Percentiles rank a stretch among this genome's conserved stretches.
phyloP scores from a whole-genome alignment of 1,140 invertebrate genomes.

The Sitodiplosis mosellana region DNA sequence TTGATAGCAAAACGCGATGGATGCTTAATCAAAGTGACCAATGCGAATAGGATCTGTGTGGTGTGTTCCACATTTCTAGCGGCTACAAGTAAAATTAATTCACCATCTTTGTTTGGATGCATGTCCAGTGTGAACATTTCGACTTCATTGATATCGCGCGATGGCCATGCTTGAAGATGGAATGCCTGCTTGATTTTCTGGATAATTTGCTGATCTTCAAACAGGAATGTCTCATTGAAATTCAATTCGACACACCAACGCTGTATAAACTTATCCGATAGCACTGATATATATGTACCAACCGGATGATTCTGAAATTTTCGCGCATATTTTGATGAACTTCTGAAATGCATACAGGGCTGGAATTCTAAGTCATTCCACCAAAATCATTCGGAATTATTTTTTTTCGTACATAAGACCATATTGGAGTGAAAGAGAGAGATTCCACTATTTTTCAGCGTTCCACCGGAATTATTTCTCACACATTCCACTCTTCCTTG shows the following conservation, averaged over 20 bases:
- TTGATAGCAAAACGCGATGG: constrained; percentile 7
- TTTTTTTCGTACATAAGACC: too few relatives aligned
- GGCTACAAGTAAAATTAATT: constrained; percentile 52
- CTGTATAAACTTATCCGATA: constrained; percentile 19
- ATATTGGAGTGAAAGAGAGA: too few relatives aligned
- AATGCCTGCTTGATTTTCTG: constrained; percentile 19
- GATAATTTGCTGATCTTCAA: constrained; percentile 18
- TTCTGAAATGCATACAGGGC: constrained; percentile 6
- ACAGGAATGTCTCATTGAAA: constrained; percentile 18
- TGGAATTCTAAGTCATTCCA: too few relatives aligned
- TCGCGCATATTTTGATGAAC: constrained; percentile 17
- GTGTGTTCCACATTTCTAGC: constrained; percentile 43
- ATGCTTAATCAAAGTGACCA: constrained; percentile 31
- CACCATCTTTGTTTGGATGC: constrained; percentile 37
- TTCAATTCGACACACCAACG: constrained; percentile 18
- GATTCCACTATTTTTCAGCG: too few relatives aligned
- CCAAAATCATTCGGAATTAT: too few relatives aligned
- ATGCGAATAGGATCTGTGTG: constrained; percentile 44
- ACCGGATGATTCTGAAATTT: constrained; percentile 6
- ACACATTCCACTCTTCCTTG: too few relatives aligned
- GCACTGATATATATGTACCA: constrained; percentile 11
- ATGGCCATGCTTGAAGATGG: constrained; percentile 19
- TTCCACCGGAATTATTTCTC: too few relatives aligned
- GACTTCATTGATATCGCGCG: constrained; percentile 16
- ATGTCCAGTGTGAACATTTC: constrained; percentile 48